Evolutionary conservation across 1,140 invertebrate genomes (phyloP), one percentile per base, ranked within the genome.

Genomic region (Homarus americanus): DNA sequence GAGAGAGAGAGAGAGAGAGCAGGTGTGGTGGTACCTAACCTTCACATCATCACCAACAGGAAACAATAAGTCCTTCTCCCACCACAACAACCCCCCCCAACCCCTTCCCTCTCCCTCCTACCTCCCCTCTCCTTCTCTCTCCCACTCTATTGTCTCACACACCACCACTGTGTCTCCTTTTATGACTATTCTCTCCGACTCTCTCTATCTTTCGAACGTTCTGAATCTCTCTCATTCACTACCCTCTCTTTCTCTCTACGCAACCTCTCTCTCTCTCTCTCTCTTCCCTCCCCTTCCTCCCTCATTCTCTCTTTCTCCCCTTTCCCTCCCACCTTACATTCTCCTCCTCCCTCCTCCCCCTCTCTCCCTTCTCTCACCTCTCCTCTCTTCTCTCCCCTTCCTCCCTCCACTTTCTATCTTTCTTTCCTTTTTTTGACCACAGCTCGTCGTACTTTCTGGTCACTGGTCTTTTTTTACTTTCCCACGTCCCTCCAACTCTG

Each of bases 41-140:
- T 49, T 49, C 44, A 7, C 44, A 49, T 12, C 20, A 63, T 63
- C 53, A 63, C 9, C 9, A 63, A 17, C 53, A 63, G 10, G 44
- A 49, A 49, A 49, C 44, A 49, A 15, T 49, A 49, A 49, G 44
- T 24, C 9, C 20, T 24, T 3, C 53, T 17, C 2, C 53, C 53
- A 63, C 53, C 53, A 63, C 53, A 10, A 63, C 53, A 5, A 63
- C 53, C 53, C 7, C 53, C 53, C 9, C 20, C 53, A 63, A 2
- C 53, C 44, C 5, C 44, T 78, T 38, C 12, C 44, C 38, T 41
- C 40, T 78, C 75, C 44, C 75, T 78, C 75, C 28, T 44, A 28
- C 75, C 32, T 20, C 66, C 66, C 53, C 78, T 80, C 78, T 80
- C 44, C 53, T 38, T 80, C 72, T 0, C 32, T 40, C 38, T 40